Percentiles rank a stretch among this genome's conserved stretches.
Evolutionary conservation across 2,113 vertebrate genomes (phyloP).

Genomic region (Triplophysa tibetana): DNA sequence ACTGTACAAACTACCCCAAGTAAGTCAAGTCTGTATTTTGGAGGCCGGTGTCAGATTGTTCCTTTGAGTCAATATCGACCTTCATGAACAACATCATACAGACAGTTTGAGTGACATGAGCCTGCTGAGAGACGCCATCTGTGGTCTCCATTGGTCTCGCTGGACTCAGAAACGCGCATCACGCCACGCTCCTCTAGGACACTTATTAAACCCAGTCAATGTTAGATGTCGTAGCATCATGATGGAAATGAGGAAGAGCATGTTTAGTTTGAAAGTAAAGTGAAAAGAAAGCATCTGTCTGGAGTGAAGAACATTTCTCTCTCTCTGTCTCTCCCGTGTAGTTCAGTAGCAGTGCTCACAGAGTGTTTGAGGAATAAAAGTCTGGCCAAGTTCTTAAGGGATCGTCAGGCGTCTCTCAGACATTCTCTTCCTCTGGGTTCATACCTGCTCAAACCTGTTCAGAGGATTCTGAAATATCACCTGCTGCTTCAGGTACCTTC

Average conservation of each 20-base stretch:
- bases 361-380: constrained; percentile 93
- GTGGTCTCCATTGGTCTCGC: neutral
- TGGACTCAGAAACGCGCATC: no score
- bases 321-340: constrained; percentile 51
- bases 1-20: constrained; percentile 99
- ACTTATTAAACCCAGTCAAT: neutral
- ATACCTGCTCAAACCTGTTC: constrained; percentile 93
- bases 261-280: no score
- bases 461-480: constrained; percentile 98
- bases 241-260: no score
- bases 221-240: no score
- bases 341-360: constrained; percentile 87
- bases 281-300: no score
- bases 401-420: constrained; percentile 85
- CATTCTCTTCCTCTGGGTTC: constrained; percentile 89
- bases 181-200: neutral
- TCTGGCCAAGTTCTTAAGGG: constrained; percentile 90
- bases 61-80: constrained; percentile 22
- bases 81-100: neutral
- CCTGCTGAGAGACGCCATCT: constrained; percentile 5
- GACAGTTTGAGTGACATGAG: constrained; percentile 9
- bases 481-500: constrained; percentile 86
- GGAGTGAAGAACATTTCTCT: neutral
- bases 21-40: constrained; percentile 67
- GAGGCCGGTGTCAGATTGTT: constrained; percentile 21